Conservation (phyloP, 2,797 vertebrate species). For the Sebastes matsubarae region DNA sequence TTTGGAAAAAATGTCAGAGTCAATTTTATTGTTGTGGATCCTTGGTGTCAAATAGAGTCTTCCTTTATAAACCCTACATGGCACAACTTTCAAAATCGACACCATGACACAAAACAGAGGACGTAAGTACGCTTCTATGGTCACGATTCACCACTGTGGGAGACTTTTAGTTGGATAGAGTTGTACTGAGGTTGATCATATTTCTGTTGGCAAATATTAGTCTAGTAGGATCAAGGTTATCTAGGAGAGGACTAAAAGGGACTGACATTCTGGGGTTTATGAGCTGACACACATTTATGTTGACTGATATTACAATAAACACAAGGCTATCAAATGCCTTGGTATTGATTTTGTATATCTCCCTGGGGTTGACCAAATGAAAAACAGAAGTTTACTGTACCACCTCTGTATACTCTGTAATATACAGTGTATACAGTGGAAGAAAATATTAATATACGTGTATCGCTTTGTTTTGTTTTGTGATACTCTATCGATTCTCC, state of each 20-base stretch:
- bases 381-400: not conserved
- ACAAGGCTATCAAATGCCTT: not conserved
- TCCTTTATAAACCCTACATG: not conserved
- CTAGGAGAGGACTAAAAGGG: not conserved
- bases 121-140: not conserved
- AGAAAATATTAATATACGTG: no score
- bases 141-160: not conserved
- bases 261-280: not conserved
- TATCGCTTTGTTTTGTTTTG: no score
- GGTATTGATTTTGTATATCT: not conserved
- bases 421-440: not conserved
- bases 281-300: not conserved
- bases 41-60: not conserved
- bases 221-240: not conserved
- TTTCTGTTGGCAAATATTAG: not conserved
- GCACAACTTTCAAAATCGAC: not conserved
- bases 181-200: not conserved
- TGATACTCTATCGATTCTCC: no score
- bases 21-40: not conserved
- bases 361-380: not conserved
- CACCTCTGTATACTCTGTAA: not conserved
- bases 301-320: not conserved
- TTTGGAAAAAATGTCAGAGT: not conserved
- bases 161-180: not conserved
- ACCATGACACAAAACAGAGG: not conserved